Conservation (phyloP, 2,113 vertebrate species). For the Orthonyx spaldingii region DNA sequence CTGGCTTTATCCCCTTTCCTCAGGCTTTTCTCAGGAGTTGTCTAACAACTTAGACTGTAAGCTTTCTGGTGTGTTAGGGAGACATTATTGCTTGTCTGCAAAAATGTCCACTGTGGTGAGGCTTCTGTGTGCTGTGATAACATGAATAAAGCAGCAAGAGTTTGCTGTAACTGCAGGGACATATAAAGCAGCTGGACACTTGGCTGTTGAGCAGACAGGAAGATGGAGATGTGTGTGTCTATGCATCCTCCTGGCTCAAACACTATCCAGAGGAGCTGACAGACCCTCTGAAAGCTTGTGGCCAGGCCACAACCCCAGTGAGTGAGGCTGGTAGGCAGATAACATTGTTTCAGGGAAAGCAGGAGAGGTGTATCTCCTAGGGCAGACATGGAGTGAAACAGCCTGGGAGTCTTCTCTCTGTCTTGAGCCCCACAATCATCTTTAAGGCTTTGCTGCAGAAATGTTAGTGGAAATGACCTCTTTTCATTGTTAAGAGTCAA, state of each 20-base stretch:
- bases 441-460: background rate
- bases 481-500: background rate
- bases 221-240: background rate
- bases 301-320: rapidly evolving
- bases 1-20: background rate
- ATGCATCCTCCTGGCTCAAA: background rate
- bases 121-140: background rate
- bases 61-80: background rate
- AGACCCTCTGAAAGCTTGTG: background rate
- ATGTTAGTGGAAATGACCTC: background rate
- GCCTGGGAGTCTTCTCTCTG: background rate
- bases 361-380: background rate
- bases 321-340: background rate
- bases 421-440: background rate
- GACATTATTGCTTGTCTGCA: background rate
- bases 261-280: rapidly evolving
- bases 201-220: background rate
- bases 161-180: background rate
- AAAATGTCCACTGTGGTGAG: background rate
- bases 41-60: background rate
- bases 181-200: background rate
- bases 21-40: background rate
- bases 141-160: background rate
- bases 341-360: background rate
- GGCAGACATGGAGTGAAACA: background rate